Base-by-base conservation (phyloP, 2,797 vertebrate genomes). In the Limosa lapponica region DNA sequence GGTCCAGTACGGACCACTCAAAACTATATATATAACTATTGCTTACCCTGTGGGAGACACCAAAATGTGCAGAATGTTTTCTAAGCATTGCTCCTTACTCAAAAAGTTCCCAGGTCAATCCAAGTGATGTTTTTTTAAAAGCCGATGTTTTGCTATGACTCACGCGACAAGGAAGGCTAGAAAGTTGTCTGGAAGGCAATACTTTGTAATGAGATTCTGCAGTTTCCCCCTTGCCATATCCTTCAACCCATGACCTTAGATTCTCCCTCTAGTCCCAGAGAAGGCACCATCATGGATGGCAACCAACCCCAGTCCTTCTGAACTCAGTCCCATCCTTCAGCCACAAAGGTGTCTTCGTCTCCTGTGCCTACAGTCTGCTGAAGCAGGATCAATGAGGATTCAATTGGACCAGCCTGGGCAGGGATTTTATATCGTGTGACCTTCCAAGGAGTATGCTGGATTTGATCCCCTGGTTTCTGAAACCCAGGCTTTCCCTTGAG, bases 71-170 rank as follows among this genome's bases (percentile, higher is more conserved):
- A 57, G 25, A 64, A 61, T 64, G n/a, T 20, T 85, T 94, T 75
- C 34, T 30, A 64, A 88, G 32, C 17, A 44, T 55, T 74, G 10
- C 4, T 73, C 6, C 28, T 65, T 73, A 44, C 11, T 15, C 52
- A 32, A 27, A 55, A 80, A 74, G 10, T 59, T 82, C 27, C 54
- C 36, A 37, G 9, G 83, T 86, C 30, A 54, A 55, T 39, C 48
- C 7, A 4, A 66, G 20, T 15, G 12, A 16, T 57, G 11, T 10
- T 58, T 59, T 73, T 82, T 58, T 32, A 19, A 36, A 80, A 82
- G 25, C 4, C 0, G 0, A 4, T 39, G 5, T 71, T 93, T 37
- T 6, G 2, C 34, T 86, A 22, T 39, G 7, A 72, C 43, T 84
- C 4, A 22, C 3, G 4, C 11, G 16, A 64, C 28, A 74, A 83